Evolutionary conservation across 2,113 vertebrate species (phyloP).

Genomic region (Engystomops pustulosus): DNA sequence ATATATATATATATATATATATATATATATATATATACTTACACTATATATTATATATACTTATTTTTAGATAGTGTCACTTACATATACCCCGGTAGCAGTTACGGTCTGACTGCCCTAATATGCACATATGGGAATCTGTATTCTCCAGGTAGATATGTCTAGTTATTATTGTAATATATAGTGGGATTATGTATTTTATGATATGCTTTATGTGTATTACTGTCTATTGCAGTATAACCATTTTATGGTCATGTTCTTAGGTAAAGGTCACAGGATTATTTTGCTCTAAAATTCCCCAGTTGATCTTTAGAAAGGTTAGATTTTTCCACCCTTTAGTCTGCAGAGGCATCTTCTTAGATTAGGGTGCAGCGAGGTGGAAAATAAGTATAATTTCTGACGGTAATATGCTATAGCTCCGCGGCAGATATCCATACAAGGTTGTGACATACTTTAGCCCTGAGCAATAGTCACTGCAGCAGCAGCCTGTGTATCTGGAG

Average conservation of each 20-base stretch:
- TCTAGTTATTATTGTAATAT: no score
- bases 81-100: no score
- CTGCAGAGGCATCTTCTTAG: conserved; percentile 7
- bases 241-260: background rate
- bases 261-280: background rate
- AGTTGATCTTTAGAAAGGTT: conserved; percentile 21
- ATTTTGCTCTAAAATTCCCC: background rate
- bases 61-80: no score
- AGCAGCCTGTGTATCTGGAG: no score
- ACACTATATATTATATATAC: no score
- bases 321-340: conserved; percentile 29
- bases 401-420: background rate
- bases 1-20: no score
- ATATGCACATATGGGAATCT: background rate
- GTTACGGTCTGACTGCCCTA: no score
- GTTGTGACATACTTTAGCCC: background rate
- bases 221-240: background rate
- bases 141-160: background rate
- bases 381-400: conserved; percentile 27
- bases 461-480: background rate
- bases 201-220: no score
- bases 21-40: no score
- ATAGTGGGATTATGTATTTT: no score
- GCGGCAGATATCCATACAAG: conserved; percentile 34
- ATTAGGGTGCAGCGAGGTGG: conserved; percentile 28